A percentile compares a stretch with the other conserved stretches of the same genome.
Evolutionary conservation across 2,113 vertebrate species (phyloP).

Genomic region (Blennius ocellaris): DNA sequence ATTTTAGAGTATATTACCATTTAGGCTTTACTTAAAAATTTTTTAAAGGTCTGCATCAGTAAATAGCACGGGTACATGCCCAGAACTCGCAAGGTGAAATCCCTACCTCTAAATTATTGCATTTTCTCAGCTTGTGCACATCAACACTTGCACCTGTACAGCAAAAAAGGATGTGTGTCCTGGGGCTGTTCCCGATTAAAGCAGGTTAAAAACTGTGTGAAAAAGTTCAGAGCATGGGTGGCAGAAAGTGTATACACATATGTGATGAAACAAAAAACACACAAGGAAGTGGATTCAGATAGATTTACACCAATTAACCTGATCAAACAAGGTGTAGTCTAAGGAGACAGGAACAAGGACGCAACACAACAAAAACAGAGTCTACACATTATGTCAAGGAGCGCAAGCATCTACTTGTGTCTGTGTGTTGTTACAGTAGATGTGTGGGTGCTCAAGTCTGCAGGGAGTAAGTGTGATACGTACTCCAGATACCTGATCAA

Average conservation of each 20-base stretch:
- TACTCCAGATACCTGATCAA: slow-evolving; percentile 41
- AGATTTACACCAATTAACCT: slow-evolving; percentile 12
- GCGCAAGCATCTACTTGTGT: slow-evolving; percentile 10
- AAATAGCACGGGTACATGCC: background rate
- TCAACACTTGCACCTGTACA: background rate
- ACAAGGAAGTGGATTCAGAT: background rate
- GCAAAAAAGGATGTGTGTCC: background rate
- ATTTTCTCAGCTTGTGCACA: background rate
- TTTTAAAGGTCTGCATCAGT: background rate
- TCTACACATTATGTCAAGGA: background rate
- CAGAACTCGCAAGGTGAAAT: background rate
- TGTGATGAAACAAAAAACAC: background rate
- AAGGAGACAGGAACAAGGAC: slow-evolving; percentile 15
- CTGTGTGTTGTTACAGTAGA: slow-evolving; percentile 9
- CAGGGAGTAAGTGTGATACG: slow-evolving; percentile 41
- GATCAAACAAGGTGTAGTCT: slow-evolving; percentile 10
- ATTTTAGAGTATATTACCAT: background rate
- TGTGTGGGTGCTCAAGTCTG: slow-evolving; percentile 7
- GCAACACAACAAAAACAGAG: slow-evolving; percentile 17
- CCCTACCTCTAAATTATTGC: background rate
- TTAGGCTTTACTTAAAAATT: background rate
- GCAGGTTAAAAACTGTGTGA: background rate
- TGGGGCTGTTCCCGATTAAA: background rate
- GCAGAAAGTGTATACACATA: background rate
- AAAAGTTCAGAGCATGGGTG: background rate